Conservation (phyloP, 2,888 invertebrate species). For the Monopis laevigella region DNA sequence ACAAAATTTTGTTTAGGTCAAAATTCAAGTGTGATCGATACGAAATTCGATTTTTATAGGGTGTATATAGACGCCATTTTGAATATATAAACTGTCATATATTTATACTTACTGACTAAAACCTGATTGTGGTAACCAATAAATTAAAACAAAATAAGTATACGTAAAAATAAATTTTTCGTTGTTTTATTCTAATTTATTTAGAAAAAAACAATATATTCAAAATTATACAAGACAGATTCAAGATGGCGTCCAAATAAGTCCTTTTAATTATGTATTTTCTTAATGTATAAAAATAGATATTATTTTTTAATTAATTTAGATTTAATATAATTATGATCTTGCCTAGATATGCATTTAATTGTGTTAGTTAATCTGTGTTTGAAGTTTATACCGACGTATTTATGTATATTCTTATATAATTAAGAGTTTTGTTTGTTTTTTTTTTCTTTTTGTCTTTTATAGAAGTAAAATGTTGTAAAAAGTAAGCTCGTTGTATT, state of each 20-base stretch:
- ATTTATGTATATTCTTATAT: constrained; percentile 64
- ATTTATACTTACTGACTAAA: no score
- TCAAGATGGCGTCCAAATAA: no score
- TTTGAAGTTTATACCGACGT: constrained; percentile 66
- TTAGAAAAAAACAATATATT: no score
- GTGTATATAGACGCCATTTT: no score
- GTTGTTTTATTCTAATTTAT: no score
- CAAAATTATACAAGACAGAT: no score
- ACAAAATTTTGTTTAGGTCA: constrained; percentile 66
- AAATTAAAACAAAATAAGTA: no score
- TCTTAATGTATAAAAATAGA: background rate
- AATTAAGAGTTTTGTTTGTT: constrained; percentile 66
- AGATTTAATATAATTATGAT: constrained; percentile 25
- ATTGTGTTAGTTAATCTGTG: constrained; percentile 52
- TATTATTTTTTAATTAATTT: constrained; percentile 19
- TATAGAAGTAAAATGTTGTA: constrained; percentile 67
- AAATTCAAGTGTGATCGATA: constrained; percentile 66
- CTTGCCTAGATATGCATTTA: constrained; percentile 66
- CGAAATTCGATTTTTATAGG: constrained; percentile 34
- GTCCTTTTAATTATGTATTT: background rate
- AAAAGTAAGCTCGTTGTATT: constrained; percentile 69
- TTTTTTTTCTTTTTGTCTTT: constrained; percentile 49
- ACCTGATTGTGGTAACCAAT: no score
- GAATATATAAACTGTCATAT: no score
- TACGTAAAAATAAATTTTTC: no score